A percentile compares a stretch with the other conserved stretches of the same genome.
These are phyloP conservation scores for Archivesica marissinica DNA, from an alignment of 1,140 invertebrate species.

Conservation along the genomic window DNA sequence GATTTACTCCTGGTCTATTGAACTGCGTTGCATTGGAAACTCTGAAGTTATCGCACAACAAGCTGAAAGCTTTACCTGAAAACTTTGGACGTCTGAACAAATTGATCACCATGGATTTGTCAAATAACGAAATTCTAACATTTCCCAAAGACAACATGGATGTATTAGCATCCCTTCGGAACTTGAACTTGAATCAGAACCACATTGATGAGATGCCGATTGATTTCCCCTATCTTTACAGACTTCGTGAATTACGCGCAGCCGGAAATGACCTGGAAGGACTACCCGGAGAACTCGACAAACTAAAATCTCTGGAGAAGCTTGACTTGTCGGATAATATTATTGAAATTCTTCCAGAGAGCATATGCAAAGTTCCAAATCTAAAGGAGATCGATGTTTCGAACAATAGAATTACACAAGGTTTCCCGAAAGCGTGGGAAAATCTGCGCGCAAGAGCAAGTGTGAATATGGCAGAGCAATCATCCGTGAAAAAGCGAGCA, in stretches of 20 bases:
- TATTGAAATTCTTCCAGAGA: conserved; percentile 79
- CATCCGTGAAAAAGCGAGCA: conserved; percentile 71
- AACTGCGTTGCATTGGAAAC: conserved; percentile 73
- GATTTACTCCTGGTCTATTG: conserved; percentile 70
- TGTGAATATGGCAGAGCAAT: conserved; percentile 70
- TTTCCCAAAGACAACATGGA: conserved; percentile 81
- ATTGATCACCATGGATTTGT: conserved; percentile 75
- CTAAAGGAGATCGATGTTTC: conserved; percentile 78
- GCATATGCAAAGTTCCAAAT: conserved; percentile 78
- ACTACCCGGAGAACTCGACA: conserved; percentile 77
- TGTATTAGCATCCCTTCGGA: conserved; percentile 77
- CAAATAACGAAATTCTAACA: conserved; percentile 78
- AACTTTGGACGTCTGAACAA: conserved; percentile 79
- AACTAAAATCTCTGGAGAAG: conserved; percentile 75
- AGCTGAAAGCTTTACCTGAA: conserved; percentile 76
- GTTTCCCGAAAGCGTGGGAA: conserved; percentile 79
- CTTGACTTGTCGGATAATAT: conserved; percentile 81
- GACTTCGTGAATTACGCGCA: conserved; percentile 70
- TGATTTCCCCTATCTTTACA: conserved; percentile 82
- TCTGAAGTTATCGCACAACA: conserved; percentile 78
- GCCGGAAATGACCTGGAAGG: conserved; percentile 74
- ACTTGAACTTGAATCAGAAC: conserved; percentile 79
- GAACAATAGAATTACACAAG: conserved; percentile 77
- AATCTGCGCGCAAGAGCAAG: conserved; percentile 71
- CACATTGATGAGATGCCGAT: conserved; percentile 80